These are phyloP conservation scores for Mizuhopecten yessoensis DNA, from an alignment of 1,140 invertebrate species.

Conservation along the genomic window DNA sequence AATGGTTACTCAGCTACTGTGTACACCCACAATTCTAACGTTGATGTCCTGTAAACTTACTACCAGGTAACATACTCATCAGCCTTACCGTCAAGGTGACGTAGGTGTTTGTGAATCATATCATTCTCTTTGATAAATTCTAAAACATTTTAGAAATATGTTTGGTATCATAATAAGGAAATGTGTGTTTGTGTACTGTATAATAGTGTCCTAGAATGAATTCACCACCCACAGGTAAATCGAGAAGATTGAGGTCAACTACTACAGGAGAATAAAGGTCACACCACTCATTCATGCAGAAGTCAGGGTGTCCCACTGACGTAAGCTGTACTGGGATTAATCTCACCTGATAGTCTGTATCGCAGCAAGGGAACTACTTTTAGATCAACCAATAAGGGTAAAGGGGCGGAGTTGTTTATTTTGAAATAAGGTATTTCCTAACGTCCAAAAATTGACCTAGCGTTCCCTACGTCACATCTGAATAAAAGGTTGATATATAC, in stretches of 20 bases:
- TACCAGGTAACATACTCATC: not conserved
- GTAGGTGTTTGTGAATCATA: not conserved
- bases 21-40: not conserved
- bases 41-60: not conserved
- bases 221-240: not conserved
- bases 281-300: not conserved
- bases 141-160: not conserved
- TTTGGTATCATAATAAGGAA: not conserved
- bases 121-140: not conserved
- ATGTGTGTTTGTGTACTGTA: not conserved
- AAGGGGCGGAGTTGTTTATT: constrained; percentile 37
- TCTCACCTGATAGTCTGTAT: too few species aligned
- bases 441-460: not conserved
- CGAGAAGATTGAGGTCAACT: not conserved
- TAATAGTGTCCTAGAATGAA: not conserved
- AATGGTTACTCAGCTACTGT: too few species aligned
- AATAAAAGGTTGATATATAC: not conserved
- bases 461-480: not conserved
- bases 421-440: constrained; percentile 28
- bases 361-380: constrained; percentile 7
- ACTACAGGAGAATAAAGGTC: not conserved
- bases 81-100: not conserved
- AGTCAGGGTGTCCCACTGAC: not conserved
- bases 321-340: not conserved
- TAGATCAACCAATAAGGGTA: not conserved